Conservation (phyloP, 2,113 vertebrate species). For the Xiphias gladius region DNA sequence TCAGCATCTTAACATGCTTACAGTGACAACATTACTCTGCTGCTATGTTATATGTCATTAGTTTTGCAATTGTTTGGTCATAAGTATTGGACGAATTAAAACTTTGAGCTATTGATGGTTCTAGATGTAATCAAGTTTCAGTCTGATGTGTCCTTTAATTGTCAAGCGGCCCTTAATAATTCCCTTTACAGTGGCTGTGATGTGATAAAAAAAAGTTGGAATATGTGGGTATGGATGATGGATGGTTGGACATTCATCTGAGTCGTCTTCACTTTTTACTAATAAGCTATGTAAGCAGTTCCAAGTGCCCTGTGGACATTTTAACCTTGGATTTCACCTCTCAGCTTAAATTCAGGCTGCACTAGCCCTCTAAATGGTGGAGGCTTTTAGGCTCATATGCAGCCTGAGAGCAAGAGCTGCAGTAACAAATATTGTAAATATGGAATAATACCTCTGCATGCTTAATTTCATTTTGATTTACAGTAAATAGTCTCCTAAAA, state of each 20-base stretch:
- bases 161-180: not conserved
- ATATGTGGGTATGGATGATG: not conserved
- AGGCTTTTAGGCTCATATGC: not conserved
- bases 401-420: not conserved
- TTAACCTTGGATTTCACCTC: not conserved
- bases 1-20: not conserved
- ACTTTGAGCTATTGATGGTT: not conserved
- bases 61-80: not conserved
- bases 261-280: not conserved
- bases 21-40: not conserved
- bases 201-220: not conserved
- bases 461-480: not conserved
- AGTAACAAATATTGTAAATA: not conserved
- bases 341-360: not conserved
- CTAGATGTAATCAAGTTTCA: not conserved
- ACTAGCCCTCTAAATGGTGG: not conserved
- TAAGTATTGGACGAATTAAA: not conserved
- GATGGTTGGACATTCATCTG: not conserved
- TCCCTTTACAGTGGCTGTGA: not conserved
- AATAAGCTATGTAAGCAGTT: not conserved
- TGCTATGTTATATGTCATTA: not conserved
- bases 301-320: not conserved
- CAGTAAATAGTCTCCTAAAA: not conserved
- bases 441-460: not conserved
- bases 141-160: not conserved